Percentiles rank a stretch among this genome's conserved stretches.
Evolutionary conservation across 2,113 vertebrate species (phyloP).

Genomic region (Baryphthengus martii): DNA sequence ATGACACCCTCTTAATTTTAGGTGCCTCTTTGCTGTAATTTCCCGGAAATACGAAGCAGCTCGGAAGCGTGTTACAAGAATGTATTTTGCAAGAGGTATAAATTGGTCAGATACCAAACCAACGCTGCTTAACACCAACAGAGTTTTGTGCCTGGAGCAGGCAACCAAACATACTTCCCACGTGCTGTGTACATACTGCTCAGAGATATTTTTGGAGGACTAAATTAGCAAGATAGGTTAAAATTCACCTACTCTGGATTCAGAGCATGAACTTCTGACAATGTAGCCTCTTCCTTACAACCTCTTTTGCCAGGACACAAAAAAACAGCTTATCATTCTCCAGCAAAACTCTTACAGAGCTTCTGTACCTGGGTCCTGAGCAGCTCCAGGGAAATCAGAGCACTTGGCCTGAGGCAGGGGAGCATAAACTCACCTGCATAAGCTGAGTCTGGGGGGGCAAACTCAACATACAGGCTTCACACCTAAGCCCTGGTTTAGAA

Average conservation of each 20-base stretch:
- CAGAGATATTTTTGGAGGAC: neutral
- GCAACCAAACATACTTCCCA: neutral
- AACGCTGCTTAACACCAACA: neutral
- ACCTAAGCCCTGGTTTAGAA: neutral
- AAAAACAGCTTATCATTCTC: neutral
- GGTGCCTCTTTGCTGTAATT: neutral
- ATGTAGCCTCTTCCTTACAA: neutral
- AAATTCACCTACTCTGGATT: neutral
- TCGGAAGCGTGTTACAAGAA: neutral
- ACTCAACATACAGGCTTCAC: fast-evolving
- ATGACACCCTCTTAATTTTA: neutral
- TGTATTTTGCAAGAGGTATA: neutral
- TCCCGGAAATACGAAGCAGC: neutral
- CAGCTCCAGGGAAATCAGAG: neutral
- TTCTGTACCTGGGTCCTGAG: neutral
- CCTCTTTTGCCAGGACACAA: neutral
- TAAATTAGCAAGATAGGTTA: neutral
- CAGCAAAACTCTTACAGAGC: neutral
- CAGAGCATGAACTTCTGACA: neutral
- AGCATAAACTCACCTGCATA: neutral
- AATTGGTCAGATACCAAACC: neutral
- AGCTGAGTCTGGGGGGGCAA: neutral
- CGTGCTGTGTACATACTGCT: fast-evolving
- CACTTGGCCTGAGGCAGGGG: too few relatives aligned
- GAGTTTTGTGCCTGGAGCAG: neutral